Evolutionary conservation across 1,140 invertebrate species (phyloP).

Genomic region (Polyergus mexicanus): DNA sequence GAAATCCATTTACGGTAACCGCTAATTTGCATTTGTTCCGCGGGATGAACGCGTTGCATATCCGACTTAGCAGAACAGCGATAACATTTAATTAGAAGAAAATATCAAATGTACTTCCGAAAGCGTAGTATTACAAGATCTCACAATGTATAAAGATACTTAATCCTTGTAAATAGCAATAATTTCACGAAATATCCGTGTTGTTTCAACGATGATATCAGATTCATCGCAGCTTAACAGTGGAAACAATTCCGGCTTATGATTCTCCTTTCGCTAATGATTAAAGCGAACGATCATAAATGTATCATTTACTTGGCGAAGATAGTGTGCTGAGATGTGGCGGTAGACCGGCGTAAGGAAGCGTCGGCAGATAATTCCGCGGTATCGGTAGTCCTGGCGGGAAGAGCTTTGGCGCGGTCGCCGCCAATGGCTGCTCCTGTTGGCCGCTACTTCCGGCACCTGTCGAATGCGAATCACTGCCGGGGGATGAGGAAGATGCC

Average conservation of each 20-base stretch:
- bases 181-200: not conserved
- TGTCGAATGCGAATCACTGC: slow-evolving; percentile 85
- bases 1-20: slow-evolving; percentile 6
- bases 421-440: slow-evolving; percentile 88
- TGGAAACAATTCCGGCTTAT: not conserved
- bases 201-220: slow-evolving; percentile 1
- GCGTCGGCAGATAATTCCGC: slow-evolving; percentile 86
- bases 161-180: slow-evolving; percentile 32
- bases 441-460: slow-evolving; percentile 84
- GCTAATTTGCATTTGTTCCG: slow-evolving; percentile 46
- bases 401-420: slow-evolving; percentile 88
- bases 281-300: slow-evolving; percentile 1
- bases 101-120: not conserved
- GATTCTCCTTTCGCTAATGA: not conserved
- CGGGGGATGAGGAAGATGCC: slow-evolving; percentile 80
- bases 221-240: not conserved
- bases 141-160: slow-evolving; percentile 8
- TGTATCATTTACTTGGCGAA: slow-evolving; percentile 81
- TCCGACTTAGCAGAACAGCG: not conserved
- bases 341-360: slow-evolving; percentile 88
- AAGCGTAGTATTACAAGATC: not conserved
- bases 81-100: not conserved
- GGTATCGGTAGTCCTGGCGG: slow-evolving; percentile 87
- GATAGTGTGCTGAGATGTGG: slow-evolving; percentile 86
- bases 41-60: not conserved